Conservation (phyloP, 2,888 invertebrate species). For the Miltochrista miniata region DNA sequence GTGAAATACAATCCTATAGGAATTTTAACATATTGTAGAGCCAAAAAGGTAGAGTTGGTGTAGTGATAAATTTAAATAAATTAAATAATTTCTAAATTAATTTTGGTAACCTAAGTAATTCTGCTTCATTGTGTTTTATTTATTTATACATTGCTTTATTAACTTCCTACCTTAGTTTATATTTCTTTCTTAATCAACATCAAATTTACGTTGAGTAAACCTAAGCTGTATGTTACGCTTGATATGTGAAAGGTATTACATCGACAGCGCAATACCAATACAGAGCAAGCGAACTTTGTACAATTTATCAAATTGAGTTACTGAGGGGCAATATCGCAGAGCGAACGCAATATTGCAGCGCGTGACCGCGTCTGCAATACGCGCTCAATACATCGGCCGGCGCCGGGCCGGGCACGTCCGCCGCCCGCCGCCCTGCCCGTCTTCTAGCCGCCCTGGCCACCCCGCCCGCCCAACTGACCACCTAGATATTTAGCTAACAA, state of each 20-base stretch:
- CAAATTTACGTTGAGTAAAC: background rate
- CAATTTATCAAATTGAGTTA: slow-evolving; percentile 83
- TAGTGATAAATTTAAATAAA: no score
- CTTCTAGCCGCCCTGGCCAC: slow-evolving; percentile 59
- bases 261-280: slow-evolving; percentile 66
- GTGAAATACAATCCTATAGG: no score
- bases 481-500: slow-evolving; percentile 84
- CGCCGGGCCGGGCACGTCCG: slow-evolving; percentile 77
- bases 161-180: no score
- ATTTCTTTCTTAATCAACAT: background rate
- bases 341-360: slow-evolving; percentile 84
- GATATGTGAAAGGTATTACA: slow-evolving; percentile 43
- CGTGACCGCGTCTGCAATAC: slow-evolving; percentile 84
- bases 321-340: slow-evolving; percentile 81
- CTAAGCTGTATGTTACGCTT: slow-evolving; percentile 12
- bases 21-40: no score
- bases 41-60: no score
- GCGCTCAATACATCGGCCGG: slow-evolving; percentile 84
- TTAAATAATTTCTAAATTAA: no score
- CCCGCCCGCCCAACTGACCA: slow-evolving; percentile 76
- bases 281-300: slow-evolving; percentile 75
- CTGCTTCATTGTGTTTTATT: no score
- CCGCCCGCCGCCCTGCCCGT: slow-evolving; percentile 64
- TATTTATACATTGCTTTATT: no score
- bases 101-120: no score